phyloP scores from a whole-genome alignment of 2,797 vertebrate genomes.

The Pachyuromys duprasi region DNA sequence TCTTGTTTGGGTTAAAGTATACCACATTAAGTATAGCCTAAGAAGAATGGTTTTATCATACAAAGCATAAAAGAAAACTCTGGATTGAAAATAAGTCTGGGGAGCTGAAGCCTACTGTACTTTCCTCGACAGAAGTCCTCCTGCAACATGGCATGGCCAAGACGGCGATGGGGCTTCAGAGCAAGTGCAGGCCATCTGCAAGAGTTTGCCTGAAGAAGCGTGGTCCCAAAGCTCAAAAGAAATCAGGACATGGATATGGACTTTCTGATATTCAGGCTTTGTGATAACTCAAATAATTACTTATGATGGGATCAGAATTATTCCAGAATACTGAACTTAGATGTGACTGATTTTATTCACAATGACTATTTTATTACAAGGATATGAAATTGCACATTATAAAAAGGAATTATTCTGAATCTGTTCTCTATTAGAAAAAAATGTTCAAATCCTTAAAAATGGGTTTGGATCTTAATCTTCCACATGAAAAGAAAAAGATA shows the following conservation, averaged over 20 bases:
- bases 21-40: neutral
- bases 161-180: neutral
- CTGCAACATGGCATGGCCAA: neutral
- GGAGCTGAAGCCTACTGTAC: neutral
- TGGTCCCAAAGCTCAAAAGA: slow-evolving; percentile 41
- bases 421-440: slow-evolving; percentile 37
- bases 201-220: neutral
- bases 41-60: slow-evolving; percentile 33
- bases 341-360: slow-evolving; percentile 52
- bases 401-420: slow-evolving; percentile 58
- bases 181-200: neutral
- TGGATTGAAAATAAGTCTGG: neutral
- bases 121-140: neutral
- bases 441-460: slow-evolving; percentile 52
- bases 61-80: neutral
- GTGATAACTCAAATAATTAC: slow-evolving; percentile 56
- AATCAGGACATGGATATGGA: neutral
- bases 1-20: slow-evolving; percentile 19
- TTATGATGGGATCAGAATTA: slow-evolving; percentile 30
- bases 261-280: slow-evolving; percentile 13
- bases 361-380: slow-evolving; percentile 57
- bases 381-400: slow-evolving; percentile 38
- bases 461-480: slow-evolving; percentile 37
- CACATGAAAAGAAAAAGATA: slow-evolving; percentile 26
- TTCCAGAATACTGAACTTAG: slow-evolving; percentile 27